phyloP scores from a whole-genome alignment of 2,888 invertebrate species.

The Lampropteryx suffumata region DNA sequence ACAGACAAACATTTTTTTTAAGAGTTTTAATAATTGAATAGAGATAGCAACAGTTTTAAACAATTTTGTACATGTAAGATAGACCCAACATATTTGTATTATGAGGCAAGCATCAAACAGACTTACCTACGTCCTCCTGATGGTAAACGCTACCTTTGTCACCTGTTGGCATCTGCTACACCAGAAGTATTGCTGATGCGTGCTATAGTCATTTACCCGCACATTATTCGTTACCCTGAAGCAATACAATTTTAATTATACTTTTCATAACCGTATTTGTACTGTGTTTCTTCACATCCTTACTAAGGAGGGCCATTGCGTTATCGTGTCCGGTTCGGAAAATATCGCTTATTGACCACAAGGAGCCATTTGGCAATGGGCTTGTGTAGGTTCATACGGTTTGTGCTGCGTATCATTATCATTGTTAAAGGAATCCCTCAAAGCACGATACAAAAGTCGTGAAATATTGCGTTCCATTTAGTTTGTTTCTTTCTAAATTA shows the following conservation, averaged over 20 bases:
- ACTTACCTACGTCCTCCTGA: no score
- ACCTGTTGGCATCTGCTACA: no score
- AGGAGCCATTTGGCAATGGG: constrained; percentile 12
- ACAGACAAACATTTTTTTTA: no score
- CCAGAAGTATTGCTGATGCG: no score
- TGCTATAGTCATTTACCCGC: not conserved
- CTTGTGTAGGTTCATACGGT: constrained; percentile 19
- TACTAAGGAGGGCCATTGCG: constrained; percentile 6
- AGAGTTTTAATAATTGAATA: no score
- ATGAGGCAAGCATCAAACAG: no score
- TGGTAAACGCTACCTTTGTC: no score
- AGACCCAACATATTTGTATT: no score
- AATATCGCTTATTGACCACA: not conserved
- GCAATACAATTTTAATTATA: constrained; percentile 13
- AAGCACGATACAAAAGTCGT: not conserved
- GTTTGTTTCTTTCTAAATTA: no score
- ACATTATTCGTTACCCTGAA: constrained; percentile 1
- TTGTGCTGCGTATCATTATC: constrained; percentile 19
- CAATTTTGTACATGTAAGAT: no score
- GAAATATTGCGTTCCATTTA: not conserved
- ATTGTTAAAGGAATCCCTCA: constrained; percentile 10
- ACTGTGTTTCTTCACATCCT: constrained; percentile 22
- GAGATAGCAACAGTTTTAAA: no score
- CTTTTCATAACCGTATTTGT: constrained; percentile 16
- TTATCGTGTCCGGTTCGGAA: constrained; percentile 5